Percentiles rank a stretch among this genome's conserved stretches.
Evolutionary conservation across 2,113 vertebrate genomes (phyloP).

Genomic region (Hippocampus abdominalis): DNA sequence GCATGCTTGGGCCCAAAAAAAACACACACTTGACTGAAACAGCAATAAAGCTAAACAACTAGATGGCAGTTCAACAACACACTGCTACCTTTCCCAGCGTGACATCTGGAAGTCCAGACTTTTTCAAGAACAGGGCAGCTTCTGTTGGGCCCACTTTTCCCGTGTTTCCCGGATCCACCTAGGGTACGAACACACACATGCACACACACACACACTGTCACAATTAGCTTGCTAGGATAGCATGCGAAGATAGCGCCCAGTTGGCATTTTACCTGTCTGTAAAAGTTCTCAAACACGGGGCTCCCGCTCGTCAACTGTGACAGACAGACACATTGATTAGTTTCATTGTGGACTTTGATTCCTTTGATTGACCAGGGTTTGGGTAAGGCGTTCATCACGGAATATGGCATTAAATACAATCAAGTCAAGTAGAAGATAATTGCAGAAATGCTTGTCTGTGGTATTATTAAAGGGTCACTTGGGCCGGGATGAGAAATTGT

Average conservation of each 20-base stretch:
- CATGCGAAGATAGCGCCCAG: no score
- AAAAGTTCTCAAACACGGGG: conserved; percentile 88
- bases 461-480: no score
- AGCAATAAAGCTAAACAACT: background rate
- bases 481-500: no score
- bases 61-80: background rate
- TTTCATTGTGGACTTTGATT: background rate
- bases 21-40: background rate
- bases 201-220: background rate
- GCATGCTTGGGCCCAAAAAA: background rate
- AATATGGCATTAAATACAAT: no score
- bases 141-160: conserved; percentile 90
- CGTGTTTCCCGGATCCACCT: conserved; percentile 91
- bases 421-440: no score
- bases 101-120: conserved; percentile 88
- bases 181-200: conserved; percentile 11
- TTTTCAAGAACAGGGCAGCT: conserved; percentile 93
- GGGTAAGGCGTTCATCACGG: no score
- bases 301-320: conserved; percentile 85
- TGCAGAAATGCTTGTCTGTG: no score
- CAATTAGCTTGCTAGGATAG: background rate
- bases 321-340: conserved; percentile 8
- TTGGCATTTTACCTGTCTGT: conserved; percentile 83
- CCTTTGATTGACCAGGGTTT: background rate
- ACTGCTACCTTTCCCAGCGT: conserved; percentile 87